Base-by-base conservation (phyloP, 2,888 invertebrate species). In the Ephialtes manifestator region DNA sequence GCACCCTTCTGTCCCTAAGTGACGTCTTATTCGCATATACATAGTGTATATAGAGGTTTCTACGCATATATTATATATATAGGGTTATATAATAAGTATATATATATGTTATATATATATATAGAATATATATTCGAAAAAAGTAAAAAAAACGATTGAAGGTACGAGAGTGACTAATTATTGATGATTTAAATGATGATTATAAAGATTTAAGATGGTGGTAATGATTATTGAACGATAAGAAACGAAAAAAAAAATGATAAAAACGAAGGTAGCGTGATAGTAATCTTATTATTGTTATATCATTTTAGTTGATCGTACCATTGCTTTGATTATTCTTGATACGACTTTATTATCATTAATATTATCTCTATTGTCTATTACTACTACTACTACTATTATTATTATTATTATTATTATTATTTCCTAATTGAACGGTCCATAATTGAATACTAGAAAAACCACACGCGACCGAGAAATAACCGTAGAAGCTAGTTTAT, bases 251-350 rank as follows among this genome's bases (percentile, higher is more conserved):
- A 71, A 60, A 53, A 46, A 53, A 51, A 65, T n/a, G n/a, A 18
- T 13, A 18, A 84, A 60, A 84, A 76, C 68, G 63, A 39, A 63
- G 74, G 35, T 77, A 86, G 76, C 70, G 79, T 80, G 79, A 86
- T 82, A 72, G 77, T 86, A 83, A 80, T 87, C 86, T 87, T 89
- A 87, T 89, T 89, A 87, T 89, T 89, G 85, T 89, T 90, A 88
- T 78, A 84, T 87, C 53, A 88, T 87, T 87, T 89, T 87, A 87
- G 83, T 89, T 86, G n/a, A 83, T 88, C 83, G 80, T 88, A 88
- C 81, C 85, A 80, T 75, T 74, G 88, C 85, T 86, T 86, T 86
- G 68, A 70, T 85, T 82, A 87, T 84, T 87, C 83, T 87, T 83
- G 77, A 85, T 78, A 81, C 82, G 84, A 87, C 79, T 87, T 86